These are phyloP conservation scores for Cariama cristata DNA, from an alignment of 2,113 vertebrate species.

Conservation along the genomic window DNA sequence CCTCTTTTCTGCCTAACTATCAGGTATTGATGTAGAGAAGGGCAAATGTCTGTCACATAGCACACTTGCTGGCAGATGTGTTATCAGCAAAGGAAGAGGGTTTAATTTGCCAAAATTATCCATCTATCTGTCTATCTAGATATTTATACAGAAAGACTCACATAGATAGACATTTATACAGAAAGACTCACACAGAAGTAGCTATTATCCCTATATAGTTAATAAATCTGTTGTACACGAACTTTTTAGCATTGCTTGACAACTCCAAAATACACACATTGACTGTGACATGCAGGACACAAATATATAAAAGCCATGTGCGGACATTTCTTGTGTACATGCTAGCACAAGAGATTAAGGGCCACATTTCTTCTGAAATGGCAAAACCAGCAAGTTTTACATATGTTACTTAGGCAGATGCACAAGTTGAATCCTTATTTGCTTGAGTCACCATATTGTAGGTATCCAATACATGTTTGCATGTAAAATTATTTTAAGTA, in stretches of 20 bases:
- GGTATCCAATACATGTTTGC: background rate
- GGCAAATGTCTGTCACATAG: slow-evolving; percentile 35
- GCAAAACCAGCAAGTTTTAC: background rate
- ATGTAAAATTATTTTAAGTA: background rate
- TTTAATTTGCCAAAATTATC: background rate
- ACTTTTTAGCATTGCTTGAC: background rate
- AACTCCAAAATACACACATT: background rate
- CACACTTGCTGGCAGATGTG: slow-evolving; percentile 24
- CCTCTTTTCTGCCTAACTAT: slow-evolving; percentile 67
- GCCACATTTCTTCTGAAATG: background rate
- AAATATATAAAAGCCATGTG: background rate
- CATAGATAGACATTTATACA: background rate
- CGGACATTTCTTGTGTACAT: background rate
- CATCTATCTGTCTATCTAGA: background rate
- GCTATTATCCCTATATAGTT: background rate
- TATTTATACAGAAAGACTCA: background rate
- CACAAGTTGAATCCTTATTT: background rate
- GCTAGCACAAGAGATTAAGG: background rate
- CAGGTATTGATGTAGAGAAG: slow-evolving; percentile 34
- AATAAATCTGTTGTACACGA: background rate
- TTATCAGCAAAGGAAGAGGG: slow-evolving; percentile 19
- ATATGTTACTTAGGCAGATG: accelerated
- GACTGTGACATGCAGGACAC: background rate
- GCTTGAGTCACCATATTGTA: background rate
- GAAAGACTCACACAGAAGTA: background rate